These are phyloP conservation scores for Cryptus viduatorius DNA, from an alignment of 2,888 invertebrate species.

Conservation along the genomic window DNA sequence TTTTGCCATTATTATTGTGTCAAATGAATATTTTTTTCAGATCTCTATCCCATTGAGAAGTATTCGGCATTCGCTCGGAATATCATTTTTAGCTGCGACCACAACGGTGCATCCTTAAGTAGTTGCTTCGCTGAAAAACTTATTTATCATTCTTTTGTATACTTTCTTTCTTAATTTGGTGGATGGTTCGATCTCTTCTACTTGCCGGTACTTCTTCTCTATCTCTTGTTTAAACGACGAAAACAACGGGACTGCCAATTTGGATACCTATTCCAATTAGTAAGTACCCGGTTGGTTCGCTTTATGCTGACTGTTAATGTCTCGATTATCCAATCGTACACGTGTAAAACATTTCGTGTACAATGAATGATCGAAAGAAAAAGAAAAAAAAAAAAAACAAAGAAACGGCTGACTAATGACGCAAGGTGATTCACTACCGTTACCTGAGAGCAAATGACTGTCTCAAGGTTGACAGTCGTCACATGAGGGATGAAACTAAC, in stretches of 20 bases:
- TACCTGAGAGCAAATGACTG: constrained; percentile 36
- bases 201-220: constrained; percentile 77
- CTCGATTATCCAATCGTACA: constrained; percentile 40
- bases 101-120: no score
- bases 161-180: constrained; percentile 82
- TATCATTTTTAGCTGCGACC: no score
- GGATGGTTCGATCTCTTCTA: constrained; percentile 81
- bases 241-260: constrained; percentile 62
- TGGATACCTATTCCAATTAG: constrained; percentile 76
- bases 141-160: constrained; percentile 75
- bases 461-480: constrained; percentile 29
- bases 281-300: constrained; percentile 81
- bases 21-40: no score
- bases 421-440: constrained; percentile 26
- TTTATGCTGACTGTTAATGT: constrained; percentile 42
- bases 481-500: constrained; percentile 8
- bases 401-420: constrained; percentile 44
- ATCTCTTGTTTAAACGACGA: constrained; percentile 68
- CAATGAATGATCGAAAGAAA: constrained; percentile 13
- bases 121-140: constrained; percentile 26
- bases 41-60: no score
- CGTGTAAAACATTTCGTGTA: constrained; percentile 31
- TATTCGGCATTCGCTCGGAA: no score
- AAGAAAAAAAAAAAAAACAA: no score
- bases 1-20: no score